Evolutionary conservation across 2,888 invertebrate species (phyloP), one percentile per base, ranked within the genome.

Genomic region (Synergus japonicus): DNA sequence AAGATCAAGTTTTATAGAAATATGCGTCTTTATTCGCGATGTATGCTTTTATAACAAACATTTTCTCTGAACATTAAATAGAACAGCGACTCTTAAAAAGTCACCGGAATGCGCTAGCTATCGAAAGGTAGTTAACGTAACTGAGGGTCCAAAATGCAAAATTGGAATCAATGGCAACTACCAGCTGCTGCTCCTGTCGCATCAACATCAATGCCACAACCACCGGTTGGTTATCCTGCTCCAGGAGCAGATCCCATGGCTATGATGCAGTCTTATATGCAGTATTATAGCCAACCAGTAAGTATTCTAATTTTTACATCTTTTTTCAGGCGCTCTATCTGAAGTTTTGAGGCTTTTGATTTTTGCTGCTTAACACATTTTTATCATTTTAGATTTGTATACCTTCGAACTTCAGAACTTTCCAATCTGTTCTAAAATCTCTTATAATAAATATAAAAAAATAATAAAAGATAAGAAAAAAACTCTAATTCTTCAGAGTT

Each of bases 241-340:
- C 82, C 90, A 43, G 91, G 91, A 85, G 85, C 89, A 83, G 92
- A 92, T 86, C 90, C 92, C 78, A 90, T 89, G 90, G 88, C 91
- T 78, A 88, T 89, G 86, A 92, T 92, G 92, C 91, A 92, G 87
- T 87, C 89, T 41, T 91, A 91, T 82, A 90, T 92, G 92, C 92
- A 92, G 87, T 92, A 92, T 87, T 92, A 91, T 86, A 92, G 89
- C 88, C 92, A 92, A 82, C 91, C 92, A 87, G 92, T 92, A 90
- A 91, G 92, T 92, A 88, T 82, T 54, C 12, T 73, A 49, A 29
- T 76, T 8, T 41, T 41, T 46, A 22, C n/a, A 76, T 37, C 54
- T 41, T 37, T 37, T n/a, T 66, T 58, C 18, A 37, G 37, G 37
- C 37, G 37, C 37, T 37, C 37, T 37, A 37, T 37, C 37, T 37